These are phyloP conservation scores for Notoglanidium macrostoma DNA, from an alignment of 2,797 vertebrate species.

Conservation along the genomic window DNA sequence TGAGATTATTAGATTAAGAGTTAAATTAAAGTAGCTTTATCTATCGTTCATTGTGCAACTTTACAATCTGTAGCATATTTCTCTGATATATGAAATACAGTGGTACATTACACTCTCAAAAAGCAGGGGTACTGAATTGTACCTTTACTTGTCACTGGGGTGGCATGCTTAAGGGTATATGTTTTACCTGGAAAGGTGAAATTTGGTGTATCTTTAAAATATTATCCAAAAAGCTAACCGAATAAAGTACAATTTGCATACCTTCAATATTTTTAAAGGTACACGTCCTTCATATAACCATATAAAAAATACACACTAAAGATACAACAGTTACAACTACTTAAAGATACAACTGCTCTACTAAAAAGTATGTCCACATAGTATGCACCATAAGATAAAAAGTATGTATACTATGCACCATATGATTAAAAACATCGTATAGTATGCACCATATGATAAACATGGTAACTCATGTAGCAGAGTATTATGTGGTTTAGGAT, in stretches of 20 bases:
- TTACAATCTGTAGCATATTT: slow-evolving; percentile 18
- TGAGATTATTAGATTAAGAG: slow-evolving; percentile 10
- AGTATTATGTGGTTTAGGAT: slow-evolving; percentile 9
- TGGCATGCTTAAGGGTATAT: not conserved
- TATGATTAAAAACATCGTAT: not conserved
- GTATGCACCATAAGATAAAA: not conserved
- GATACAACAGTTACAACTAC: not conserved
- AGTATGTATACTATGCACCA: not conserved
- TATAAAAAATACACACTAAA: not conserved
- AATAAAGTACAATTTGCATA: not conserved
- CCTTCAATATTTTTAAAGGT: not conserved
- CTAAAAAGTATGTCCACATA: not conserved
- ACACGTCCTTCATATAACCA: not conserved
- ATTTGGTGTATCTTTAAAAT: not conserved
- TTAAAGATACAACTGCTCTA: not conserved
- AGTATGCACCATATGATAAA: not conserved
- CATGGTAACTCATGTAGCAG: not conserved
- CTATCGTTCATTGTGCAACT: not conserved
- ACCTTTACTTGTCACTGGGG: not conserved
- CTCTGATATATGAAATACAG: not conserved
- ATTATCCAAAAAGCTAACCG: not conserved
- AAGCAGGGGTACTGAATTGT: not conserved
- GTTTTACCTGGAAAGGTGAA: not conserved
- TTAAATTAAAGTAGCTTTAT: not conserved
- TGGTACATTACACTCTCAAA: not conserved